Percentiles rank a stretch among this genome's conserved stretches.
phyloP scores from a whole-genome alignment of 2,113 vertebrate genomes.

The Myocastor coypus region DNA sequence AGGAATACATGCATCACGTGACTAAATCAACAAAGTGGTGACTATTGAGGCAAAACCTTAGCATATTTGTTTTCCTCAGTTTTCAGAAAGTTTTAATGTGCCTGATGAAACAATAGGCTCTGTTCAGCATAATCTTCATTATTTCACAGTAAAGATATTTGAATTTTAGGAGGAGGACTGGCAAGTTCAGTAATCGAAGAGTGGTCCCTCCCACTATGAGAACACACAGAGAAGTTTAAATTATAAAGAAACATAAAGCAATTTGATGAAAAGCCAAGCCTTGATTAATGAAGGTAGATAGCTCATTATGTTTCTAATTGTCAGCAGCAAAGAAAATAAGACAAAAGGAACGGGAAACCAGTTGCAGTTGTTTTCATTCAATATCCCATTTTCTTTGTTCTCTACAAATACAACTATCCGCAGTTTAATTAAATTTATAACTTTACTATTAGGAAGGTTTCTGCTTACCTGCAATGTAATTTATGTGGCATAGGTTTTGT shows the following conservation, averaged over 20 bases:
- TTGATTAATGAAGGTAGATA: conserved; percentile 2
- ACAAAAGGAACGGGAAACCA: conserved; percentile 27
- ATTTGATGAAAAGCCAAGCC: background rate
- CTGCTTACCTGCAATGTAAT: conserved; percentile 35
- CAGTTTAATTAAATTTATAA: conserved; percentile 26
- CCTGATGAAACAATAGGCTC: background rate
- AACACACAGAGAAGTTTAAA: background rate
- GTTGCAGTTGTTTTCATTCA: background rate
- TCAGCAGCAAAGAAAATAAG: conserved; percentile 29
- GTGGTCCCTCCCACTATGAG: background rate
- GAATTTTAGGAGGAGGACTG: background rate
- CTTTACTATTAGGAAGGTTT: background rate
- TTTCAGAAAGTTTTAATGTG: background rate
- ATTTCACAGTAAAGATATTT: background rate
- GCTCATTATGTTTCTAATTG: conserved; percentile 24
- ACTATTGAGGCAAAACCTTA: background rate
- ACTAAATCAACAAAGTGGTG: background rate
- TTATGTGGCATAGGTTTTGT: background rate
- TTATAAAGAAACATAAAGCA: background rate
- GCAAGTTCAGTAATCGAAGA: background rate
- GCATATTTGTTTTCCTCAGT: background rate
- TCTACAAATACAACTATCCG: conserved; percentile 18
- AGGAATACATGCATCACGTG: background rate
- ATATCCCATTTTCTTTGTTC: conserved; percentile 43
- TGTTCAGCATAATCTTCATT: background rate